A percentile compares a stretch with the other conserved stretches of the same genome.
Evolutionary conservation across 2,113 vertebrate species (phyloP).

Genomic region (Protobothrops flavoviridis): DNA sequence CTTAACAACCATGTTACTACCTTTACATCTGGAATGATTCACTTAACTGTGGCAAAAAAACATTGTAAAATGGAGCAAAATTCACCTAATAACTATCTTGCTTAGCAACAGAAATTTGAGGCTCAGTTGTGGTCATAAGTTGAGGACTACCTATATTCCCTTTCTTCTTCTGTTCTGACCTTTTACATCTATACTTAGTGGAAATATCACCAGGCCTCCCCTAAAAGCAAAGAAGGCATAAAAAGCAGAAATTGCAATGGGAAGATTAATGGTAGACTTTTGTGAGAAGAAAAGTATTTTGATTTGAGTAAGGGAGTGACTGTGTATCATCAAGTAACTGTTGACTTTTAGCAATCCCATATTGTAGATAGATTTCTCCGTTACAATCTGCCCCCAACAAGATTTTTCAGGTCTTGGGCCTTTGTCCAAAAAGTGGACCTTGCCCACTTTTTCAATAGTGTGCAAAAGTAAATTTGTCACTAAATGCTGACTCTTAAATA

Average conservation of each 20-base stretch:
- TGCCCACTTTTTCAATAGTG: not conserved
- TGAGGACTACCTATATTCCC: not conserved
- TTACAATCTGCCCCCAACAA: not conserved
- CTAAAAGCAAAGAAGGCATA: not conserved
- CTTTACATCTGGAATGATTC: not conserved
- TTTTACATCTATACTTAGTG: not conserved
- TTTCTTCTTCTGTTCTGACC: not conserved
- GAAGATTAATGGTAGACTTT: not conserved
- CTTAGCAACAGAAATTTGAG: no score
- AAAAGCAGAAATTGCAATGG: not conserved
- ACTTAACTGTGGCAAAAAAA: not conserved
- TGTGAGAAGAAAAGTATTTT: not conserved
- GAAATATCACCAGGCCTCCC: not conserved
- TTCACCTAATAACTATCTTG: not conserved
- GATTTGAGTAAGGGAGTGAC: not conserved
- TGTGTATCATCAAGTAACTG: not conserved
- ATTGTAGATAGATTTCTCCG: not conserved
- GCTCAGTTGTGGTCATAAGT: not conserved
- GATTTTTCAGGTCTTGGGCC: not conserved
- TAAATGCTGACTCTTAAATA: not conserved
- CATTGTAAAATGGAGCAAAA: not conserved
- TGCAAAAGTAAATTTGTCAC: not conserved
- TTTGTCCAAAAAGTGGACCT: no score
- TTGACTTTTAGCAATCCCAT: not conserved
- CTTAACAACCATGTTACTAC: not conserved